phyloP scores from a whole-genome alignment of 2,888 invertebrate genomes.

The Phasia obesa region DNA sequence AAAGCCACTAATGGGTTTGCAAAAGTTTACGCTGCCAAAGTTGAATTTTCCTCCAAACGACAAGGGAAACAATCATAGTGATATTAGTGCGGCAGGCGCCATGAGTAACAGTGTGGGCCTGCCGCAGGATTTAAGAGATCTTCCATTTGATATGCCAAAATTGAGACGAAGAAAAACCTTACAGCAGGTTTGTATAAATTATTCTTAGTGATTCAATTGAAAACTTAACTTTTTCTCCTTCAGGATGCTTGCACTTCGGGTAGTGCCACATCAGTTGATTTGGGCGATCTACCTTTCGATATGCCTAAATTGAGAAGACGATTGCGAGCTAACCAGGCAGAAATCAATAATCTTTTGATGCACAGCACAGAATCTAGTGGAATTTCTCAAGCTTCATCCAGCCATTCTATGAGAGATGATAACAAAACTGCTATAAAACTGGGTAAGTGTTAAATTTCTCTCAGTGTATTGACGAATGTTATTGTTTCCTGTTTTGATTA shows the following conservation, averaged over 20 bases:
- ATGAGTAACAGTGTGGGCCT: conserved; percentile 82
- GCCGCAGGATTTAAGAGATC: conserved; percentile 88
- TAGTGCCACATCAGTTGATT: conserved; percentile 89
- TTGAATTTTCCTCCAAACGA: conserved; percentile 84
- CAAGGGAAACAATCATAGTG: conserved; percentile 75
- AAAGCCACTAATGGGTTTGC: conserved; percentile 85
- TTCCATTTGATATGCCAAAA: conserved; percentile 96
- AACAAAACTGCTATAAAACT: conserved; percentile 84
- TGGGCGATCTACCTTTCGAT: conserved; percentile 93
- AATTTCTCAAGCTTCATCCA: conserved; percentile 91
- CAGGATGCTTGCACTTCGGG: conserved; percentile 86
- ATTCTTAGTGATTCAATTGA: not conserved
- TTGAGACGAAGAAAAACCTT: conserved; percentile 87
- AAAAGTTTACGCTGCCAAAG: conserved; percentile 84
- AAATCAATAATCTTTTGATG: conserved; percentile 79
- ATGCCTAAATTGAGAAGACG: conserved; percentile 94
- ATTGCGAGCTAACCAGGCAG: conserved; percentile 84
- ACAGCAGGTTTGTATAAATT: conserved; percentile 83
- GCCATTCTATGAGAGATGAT: conserved; percentile 90
- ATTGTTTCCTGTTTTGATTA: not conserved
- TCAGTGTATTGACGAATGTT: not conserved
- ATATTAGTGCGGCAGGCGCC: conserved; percentile 75
- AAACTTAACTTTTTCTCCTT: not conserved
- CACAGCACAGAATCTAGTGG: conserved; percentile 87
- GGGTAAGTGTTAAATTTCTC: conserved; percentile 74